These are phyloP conservation scores for Hoplostethus mediterraneus DNA, from an alignment of 2,797 vertebrate species.

Conservation along the genomic window DNA sequence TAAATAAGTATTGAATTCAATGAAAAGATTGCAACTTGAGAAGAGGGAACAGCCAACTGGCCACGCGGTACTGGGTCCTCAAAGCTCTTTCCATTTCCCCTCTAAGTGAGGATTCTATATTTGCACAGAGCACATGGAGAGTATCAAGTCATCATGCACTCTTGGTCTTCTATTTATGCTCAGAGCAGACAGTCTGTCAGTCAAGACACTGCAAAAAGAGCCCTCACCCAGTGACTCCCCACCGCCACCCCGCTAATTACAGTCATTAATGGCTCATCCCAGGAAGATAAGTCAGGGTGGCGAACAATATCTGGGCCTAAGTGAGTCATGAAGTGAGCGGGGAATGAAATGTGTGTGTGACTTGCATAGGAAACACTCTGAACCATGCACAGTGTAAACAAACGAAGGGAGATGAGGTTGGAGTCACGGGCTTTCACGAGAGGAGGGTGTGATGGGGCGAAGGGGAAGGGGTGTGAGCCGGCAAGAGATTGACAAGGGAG, in stretches of 20 bases:
- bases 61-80: not conserved
- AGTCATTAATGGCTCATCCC: conserved; percentile 47
- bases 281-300: conserved; percentile 36
- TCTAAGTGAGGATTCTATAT: conserved; percentile 31
- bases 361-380: conserved; percentile 18
- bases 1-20: conserved; percentile 13
- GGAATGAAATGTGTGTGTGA: conserved; percentile 37
- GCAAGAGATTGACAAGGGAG: not conserved
- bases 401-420: conserved; percentile 30
- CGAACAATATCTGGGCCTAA: conserved; percentile 43
- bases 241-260: conserved; percentile 44
- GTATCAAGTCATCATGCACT: conserved; percentile 45
- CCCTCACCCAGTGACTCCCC: not conserved
- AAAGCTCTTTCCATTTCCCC: conserved; percentile 21
- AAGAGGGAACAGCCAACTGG: conserved; percentile 18
- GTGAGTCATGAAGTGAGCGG: conserved; percentile 50
- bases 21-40: conserved; percentile 43
- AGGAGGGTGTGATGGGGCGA: conserved; percentile 16
- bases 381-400: conserved; percentile 29
- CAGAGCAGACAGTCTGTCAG: conserved; percentile 9
- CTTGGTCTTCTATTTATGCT: conserved; percentile 51
- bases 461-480: not conserved
- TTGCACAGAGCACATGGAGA: conserved; percentile 25
- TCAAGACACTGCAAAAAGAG: not conserved
- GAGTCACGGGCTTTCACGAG: conserved; percentile 34